These are phyloP conservation scores for Colletes collaris DNA, from an alignment of 2,888 invertebrate species.

Conservation along the genomic window DNA sequence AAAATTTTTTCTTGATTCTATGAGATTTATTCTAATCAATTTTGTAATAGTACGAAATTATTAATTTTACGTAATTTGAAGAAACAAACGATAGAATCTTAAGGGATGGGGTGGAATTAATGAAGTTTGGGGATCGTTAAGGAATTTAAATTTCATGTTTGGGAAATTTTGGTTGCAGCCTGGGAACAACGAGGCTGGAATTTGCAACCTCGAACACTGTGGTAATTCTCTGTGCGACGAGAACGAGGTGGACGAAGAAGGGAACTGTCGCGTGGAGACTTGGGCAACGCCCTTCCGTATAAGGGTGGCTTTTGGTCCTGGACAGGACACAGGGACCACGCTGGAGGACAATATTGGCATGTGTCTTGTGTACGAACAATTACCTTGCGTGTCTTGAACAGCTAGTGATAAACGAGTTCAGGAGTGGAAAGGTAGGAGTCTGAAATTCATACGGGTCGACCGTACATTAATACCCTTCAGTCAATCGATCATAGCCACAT, in stretches of 20 bases:
- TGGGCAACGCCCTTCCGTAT: conserved; percentile 91
- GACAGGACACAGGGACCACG: conserved; percentile 84
- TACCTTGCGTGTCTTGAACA: conserved; percentile 85
- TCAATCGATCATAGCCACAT: conserved; percentile 1
- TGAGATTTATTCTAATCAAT: no score
- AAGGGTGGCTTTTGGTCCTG: conserved; percentile 90
- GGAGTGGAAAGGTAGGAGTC: not conserved
- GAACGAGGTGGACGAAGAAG: conserved; percentile 81
- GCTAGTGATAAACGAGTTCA: conserved; percentile 4
- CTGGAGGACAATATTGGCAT: conserved; percentile 93
- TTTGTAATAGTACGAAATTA: no score
- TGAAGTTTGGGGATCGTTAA: no score
- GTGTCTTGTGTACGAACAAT: conserved; percentile 89
- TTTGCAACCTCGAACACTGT: conserved; percentile 92
- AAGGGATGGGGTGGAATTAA: no score
- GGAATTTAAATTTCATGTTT: no score
- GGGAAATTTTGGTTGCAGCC: conserved; percentile 83
- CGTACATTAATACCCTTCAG: conserved; percentile 1
- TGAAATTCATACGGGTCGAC: conserved; percentile 2
- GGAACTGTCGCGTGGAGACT: conserved; percentile 88
- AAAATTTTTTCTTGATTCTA: no score
- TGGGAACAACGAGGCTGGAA: conserved; percentile 85
- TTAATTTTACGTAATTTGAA: no score
- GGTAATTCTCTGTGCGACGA: conserved; percentile 89
- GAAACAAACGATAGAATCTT: no score